phyloP scores from a whole-genome alignment of 2,113 vertebrate species.

The Corythornis madagascariensis region DNA sequence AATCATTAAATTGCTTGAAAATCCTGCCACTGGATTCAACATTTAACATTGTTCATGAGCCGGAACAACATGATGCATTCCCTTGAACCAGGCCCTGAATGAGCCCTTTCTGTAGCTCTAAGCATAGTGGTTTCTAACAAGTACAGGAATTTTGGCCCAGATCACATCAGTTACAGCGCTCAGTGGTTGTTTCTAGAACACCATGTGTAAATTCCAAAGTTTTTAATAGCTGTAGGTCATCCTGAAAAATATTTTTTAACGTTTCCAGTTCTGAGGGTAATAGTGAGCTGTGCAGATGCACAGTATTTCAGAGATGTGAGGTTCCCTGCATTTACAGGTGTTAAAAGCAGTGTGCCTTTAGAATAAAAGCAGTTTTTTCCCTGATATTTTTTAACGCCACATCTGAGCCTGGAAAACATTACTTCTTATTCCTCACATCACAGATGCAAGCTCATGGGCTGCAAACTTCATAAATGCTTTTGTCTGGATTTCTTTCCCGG shows the following conservation, averaged over 20 bases:
- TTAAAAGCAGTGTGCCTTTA: neutral
- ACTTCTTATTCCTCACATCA: neutral
- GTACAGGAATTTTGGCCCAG: slow-evolving; percentile 43
- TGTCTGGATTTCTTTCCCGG: neutral
- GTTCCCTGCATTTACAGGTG: neutral
- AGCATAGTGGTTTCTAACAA: slow-evolving; percentile 50
- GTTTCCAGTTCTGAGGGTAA: neutral
- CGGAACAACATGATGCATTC: slow-evolving; percentile 35
- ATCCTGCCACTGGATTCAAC: neutral
- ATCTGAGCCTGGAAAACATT: neutral
- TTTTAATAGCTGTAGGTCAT: neutral
- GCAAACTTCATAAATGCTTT: neutral
- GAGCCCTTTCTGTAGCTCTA: slow-evolving; percentile 59
- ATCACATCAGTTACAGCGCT: slow-evolving; percentile 16
- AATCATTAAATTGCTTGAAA: slow-evolving; percentile 29
- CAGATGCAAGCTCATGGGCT: neutral
- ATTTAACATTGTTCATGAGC: slow-evolving; percentile 30
- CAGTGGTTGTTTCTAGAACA: neutral
- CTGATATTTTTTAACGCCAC: neutral
- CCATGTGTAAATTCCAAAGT: neutral
- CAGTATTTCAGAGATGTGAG: neutral
- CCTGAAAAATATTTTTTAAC: neutral
- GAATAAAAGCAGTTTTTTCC: neutral
- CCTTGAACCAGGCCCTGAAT: slow-evolving; percentile 47
- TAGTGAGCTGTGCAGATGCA: neutral